Base-by-base conservation (phyloP, 2,797 vertebrate genomes). In the Nannoperca australis region DNA sequence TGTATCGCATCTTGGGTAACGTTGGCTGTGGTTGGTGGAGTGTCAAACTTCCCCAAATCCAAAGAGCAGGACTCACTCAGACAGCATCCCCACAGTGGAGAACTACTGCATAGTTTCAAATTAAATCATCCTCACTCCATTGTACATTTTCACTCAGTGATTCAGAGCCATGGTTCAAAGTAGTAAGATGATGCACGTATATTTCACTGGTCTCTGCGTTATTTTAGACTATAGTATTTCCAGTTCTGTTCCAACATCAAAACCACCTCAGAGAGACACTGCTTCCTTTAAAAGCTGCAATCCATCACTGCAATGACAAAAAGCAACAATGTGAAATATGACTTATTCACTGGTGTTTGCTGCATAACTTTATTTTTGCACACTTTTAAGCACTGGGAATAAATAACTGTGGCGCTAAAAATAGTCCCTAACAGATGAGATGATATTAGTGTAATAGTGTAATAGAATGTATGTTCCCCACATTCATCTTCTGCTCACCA, bases 251-350 rank as follows among this genome's bases (percentile, higher is more conserved):
- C 18, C 69, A 17, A 63, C 76, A 70, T 75, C 58, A 63, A 54
- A 81, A 73, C 68, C 65, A 66, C 63, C 64, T 75, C 56, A 60
- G 47, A 76, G 73, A 76, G 50, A 83, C 36, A 32, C 73, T 11
- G 61, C 55, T 65, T 61, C 38, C 56, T 81, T 51, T 81, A 85
- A 87, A 86, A 82, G 81, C 79, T 32, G 62, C 20, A 54, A 91
- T 91, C 51, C 70, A 82, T 89, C 83, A 85, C 7, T 24, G 60
- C 20, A 53, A 18, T 63, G 72, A 73, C 85, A 86, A 42, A 24
- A 61, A 13, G 70, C 75, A 42, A 61, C 27, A 24, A 24, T 36
- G 55, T 76, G 67, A 90, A 78, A 81, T 55, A 82, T 53, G 54
- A 73, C 71, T 78, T 68, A 5, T 49, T 67, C 36, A 5, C 47